These are phyloP conservation scores for Myodes glareolus DNA, from an alignment of 2,113 vertebrate genomes.

Conservation along the genomic window DNA sequence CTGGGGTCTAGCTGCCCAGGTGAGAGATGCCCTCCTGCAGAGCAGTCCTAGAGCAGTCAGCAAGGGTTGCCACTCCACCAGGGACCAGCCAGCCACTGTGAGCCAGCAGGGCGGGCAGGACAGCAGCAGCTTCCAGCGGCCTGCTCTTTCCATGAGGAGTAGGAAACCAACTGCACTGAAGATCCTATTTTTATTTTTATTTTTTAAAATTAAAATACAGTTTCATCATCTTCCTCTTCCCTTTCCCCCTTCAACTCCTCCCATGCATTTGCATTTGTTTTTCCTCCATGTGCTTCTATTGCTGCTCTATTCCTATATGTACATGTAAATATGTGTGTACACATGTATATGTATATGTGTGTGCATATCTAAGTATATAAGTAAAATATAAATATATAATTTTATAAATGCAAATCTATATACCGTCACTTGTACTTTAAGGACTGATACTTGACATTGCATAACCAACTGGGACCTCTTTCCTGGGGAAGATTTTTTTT, in stretches of 20 bases:
- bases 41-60: conserved; percentile 25
- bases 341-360: neutral
- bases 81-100: neutral
- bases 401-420: neutral
- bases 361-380: no score
- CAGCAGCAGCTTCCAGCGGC: neutral
- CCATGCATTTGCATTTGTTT: neutral
- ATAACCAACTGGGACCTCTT: neutral
- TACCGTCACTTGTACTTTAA: neutral
- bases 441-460: neutral
- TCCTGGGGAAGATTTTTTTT: neutral
- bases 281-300: neutral
- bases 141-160: neutral
- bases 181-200: neutral
- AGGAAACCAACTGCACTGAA: neutral
- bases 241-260: neutral
- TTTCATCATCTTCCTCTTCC: neutral
- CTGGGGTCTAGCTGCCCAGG: neutral
- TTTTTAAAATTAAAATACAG: neutral
- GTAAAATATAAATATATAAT: no score
- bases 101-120: neutral
- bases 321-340: neutral
- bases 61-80: fast-evolving
- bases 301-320: neutral
- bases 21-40: conserved; percentile 69